phyloP scores from a whole-genome alignment of 2,888 invertebrate genomes.

The Linnaemya tessellans region DNA sequence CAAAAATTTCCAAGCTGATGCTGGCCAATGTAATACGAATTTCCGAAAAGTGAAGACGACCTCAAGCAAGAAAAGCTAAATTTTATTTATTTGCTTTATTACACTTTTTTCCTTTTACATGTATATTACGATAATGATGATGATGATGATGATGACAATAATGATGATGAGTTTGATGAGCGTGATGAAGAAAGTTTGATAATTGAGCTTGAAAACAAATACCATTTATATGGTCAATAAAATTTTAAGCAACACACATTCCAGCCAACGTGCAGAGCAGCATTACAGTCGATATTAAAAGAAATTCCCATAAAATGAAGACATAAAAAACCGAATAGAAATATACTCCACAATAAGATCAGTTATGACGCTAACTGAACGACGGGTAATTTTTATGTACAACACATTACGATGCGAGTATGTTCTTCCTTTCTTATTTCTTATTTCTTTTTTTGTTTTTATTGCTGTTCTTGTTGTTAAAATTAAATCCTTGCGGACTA shows the following conservation, averaged over 20 bases:
- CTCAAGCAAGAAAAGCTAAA: neutral
- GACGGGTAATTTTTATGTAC: constrained; percentile 27
- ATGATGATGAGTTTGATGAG: neutral
- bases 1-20: too few species aligned
- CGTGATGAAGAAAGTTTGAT: constrained; percentile 31
- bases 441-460: constrained; percentile 14
- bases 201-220: constrained; percentile 49
- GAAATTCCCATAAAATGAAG: constrained; percentile 39
- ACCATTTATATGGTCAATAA: constrained; percentile 59
- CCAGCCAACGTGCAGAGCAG: neutral
- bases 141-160: neutral
- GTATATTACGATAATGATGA: neutral
- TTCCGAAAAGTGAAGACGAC: neutral
- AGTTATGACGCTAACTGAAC: constrained; percentile 48
- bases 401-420: constrained; percentile 2
- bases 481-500: constrained; percentile 53
- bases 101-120: neutral
- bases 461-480: constrained; percentile 25
- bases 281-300: constrained; percentile 21
- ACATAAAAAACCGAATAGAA: constrained; percentile 24
- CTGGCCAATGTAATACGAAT: neutral
- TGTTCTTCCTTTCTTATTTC: too few species aligned
- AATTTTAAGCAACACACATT: constrained; percentile 29
- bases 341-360: constrained; percentile 31
- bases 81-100: constrained; percentile 8